Percentiles rank a stretch among this genome's conserved stretches.
These are phyloP conservation scores for Regulus satrapa DNA, from an alignment of 2,113 vertebrate genomes.

Conservation along the genomic window DNA sequence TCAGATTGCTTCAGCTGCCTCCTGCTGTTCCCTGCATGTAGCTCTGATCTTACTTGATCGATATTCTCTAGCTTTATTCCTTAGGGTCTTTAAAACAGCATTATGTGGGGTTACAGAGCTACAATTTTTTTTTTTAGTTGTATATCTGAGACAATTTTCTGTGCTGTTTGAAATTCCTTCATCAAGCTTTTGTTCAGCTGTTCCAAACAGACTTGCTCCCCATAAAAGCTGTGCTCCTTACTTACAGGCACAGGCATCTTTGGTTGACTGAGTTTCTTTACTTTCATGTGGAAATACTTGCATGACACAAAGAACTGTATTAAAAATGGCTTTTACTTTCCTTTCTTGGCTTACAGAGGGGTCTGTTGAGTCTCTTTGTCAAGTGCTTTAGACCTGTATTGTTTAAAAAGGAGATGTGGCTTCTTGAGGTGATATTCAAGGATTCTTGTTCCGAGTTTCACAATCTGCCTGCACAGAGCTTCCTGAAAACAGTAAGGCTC, in stretches of 20 bases:
- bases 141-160: not conserved
- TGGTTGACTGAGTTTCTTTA: not conserved
- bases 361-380: not conserved
- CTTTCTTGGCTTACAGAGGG: not conserved
- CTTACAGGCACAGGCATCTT: not conserved
- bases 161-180: not conserved
- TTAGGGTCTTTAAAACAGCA: slow-evolving; percentile 8
- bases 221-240: not conserved
- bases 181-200: not conserved
- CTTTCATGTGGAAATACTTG: not conserved
- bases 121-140: not conserved
- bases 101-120: not conserved
- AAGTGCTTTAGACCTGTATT: not conserved
- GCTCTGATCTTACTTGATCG: not conserved
- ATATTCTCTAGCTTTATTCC: slow-evolving; percentile 11
- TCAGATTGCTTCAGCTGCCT: slow-evolving; percentile 33
- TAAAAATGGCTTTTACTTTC: not conserved
- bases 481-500: not conserved
- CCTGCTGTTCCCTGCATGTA: not conserved
- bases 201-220: not conserved
- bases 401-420: not conserved
- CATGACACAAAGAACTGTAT: not conserved
- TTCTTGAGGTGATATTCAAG: not conserved
- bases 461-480: not conserved
- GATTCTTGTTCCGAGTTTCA: not conserved